These are phyloP conservation scores for Cheilinus undulatus DNA, from an alignment of 2,113 vertebrate genomes.

Conservation along the genomic window DNA sequence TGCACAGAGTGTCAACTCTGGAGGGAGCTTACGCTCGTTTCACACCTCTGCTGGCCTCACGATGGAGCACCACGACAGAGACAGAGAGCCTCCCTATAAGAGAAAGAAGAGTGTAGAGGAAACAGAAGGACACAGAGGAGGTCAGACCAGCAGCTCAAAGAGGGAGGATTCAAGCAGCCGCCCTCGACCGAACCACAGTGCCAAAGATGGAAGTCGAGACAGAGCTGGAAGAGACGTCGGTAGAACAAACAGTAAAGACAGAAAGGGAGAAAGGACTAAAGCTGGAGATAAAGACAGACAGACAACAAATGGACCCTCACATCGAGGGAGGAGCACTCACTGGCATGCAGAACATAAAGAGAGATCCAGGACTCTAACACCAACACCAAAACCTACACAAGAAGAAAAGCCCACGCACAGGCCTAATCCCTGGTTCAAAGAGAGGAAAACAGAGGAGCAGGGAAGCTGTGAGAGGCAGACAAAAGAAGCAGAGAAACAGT, in stretches of 20 bases:
- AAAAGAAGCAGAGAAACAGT: conserved; percentile 11
- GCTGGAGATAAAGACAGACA: neutral
- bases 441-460: neutral
- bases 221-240: neutral
- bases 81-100: conserved; percentile 85
- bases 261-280: conserved; percentile 12
- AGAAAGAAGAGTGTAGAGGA: conserved; percentile 81
- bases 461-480: neutral
- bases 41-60: conserved; percentile 79
- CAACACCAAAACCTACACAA: neutral
- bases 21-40: conserved; percentile 42
- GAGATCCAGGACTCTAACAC: neutral
- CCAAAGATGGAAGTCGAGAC: conserved; percentile 8
- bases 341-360: neutral
- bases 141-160: neutral
- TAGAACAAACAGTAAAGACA: conserved; percentile 3
- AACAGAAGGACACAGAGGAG: conserved; percentile 6
- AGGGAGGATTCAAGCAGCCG: neutral
- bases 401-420: neutral
- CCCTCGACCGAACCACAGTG: neutral
- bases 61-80: conserved; percentile 86
- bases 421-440: conserved; percentile 42
- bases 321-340: neutral
- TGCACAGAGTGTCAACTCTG: neutral
- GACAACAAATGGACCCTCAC: neutral